phyloP scores from a whole-genome alignment of 2,113 vertebrate genomes.

The Tragulus kanchil region DNA sequence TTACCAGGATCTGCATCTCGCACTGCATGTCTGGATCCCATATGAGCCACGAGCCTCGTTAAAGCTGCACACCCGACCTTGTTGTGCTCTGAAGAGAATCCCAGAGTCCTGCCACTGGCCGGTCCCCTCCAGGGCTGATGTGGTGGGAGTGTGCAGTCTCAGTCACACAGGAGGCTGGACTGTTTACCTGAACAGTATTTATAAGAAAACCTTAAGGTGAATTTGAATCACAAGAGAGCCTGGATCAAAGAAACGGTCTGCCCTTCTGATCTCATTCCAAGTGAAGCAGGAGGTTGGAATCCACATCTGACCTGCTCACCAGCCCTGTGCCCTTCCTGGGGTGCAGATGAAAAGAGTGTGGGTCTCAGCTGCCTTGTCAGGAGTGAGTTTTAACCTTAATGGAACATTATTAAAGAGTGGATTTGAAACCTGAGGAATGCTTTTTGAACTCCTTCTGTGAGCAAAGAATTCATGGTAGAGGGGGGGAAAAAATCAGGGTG shows the following conservation, averaged over 20 bases:
- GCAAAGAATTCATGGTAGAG: neutral
- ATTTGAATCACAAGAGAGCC: conserved; percentile 72
- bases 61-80: neutral
- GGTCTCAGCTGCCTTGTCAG: conserved; percentile 71
- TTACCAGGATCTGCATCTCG: neutral
- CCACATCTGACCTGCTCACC: conserved; percentile 76
- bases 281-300: conserved; percentile 75
- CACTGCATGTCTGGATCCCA: conserved; percentile 58
- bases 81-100: neutral
- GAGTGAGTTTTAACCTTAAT: conserved; percentile 74
- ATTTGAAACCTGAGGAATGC: conserved; percentile 74
- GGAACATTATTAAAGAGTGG: conserved; percentile 76
- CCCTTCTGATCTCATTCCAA: conserved; percentile 82
- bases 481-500: neutral
- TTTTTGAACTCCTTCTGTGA: conserved; percentile 74
- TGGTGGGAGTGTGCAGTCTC: neutral
- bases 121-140: fast-evolving
- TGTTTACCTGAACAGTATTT: conserved; percentile 65
- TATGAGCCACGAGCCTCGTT: neutral
- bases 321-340: conserved; percentile 62
- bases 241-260: conserved; percentile 76
- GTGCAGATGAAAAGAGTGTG: conserved; percentile 79
- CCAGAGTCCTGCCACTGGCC: neutral
- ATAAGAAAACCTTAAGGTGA: conserved; percentile 72
- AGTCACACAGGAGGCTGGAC: neutral